Evolutionary conservation across 2,797 vertebrate species (phyloP), one percentile per base, ranked within the genome.

Genomic region (Prunella strophiata): DNA sequence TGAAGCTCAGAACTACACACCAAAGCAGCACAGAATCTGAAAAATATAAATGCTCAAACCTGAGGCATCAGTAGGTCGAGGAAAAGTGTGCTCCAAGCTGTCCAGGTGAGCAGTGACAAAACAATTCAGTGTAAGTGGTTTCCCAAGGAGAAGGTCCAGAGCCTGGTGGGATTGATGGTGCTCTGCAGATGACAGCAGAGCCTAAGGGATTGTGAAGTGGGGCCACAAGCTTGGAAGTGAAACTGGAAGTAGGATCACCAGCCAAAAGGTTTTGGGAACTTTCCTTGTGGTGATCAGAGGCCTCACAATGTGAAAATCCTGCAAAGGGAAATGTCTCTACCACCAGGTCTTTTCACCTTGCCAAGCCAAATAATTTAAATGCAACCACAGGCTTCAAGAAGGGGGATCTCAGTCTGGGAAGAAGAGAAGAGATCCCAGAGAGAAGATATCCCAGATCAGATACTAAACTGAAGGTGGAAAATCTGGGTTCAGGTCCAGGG

Each of bases 111-210:
- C 66, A 38, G 30, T 9, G 43, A 25, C 30, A 34, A 23, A 36
- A 12, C 9, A 22, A 50, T 13, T 66, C 36, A 2, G 36, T 10
- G 26, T 5, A 2, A 43, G 11, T n/a, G 25, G 40, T 58, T 91
- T 92, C 27, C 61, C 51, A 40, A 22, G 70, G 13, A 36, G 55
- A 43, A 79, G 38, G 4, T 48, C 63, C 26, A 12, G 38, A 76
- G 11, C 23, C 42, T 4, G 14, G 17, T 4, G 40, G 29, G 40
- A 27, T 34, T 0, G 1, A 13, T 0, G 4, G 36, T 0, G 0
- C 30, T 71, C 43, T 51, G 52, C 42, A 65, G 68, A 23, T 22
- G 20, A 21, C 1, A 80, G 59, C 52, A 45, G 74, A 67, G 32
- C 50, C 45, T 11, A 16, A 45, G 25, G 42, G 54, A 19, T 10